These are phyloP conservation scores for Conus canariensis DNA, from an alignment of 2,888 invertebrate genomes.

Conservation along the genomic window DNA sequence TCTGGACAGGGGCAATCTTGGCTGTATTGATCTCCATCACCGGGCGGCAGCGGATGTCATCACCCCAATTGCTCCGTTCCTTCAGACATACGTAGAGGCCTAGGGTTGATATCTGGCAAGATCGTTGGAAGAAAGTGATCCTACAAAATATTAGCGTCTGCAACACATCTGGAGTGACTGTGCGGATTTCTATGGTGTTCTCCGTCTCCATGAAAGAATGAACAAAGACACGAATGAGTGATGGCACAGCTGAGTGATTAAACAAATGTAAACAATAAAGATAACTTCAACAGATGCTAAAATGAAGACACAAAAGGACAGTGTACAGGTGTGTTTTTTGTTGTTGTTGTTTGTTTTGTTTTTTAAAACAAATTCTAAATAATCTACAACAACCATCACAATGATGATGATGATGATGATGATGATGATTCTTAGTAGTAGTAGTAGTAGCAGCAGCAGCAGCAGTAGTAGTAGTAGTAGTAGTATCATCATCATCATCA, in stretches of 20 bases:
- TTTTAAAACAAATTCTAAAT: too few relatives aligned
- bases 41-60: neutral
- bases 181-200: neutral
- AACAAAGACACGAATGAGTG: neutral
- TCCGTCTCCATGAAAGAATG: neutral
- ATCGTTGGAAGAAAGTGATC: constrained; percentile 3
- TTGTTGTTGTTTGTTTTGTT: too few relatives aligned
- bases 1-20: neutral
- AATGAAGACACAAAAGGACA: too few relatives aligned
- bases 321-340: too few relatives aligned
- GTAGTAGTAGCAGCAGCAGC: too few relatives aligned
- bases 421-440: too few relatives aligned
- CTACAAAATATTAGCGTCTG: neutral
- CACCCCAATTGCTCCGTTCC: neutral
- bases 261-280: neutral
- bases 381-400: too few relatives aligned
- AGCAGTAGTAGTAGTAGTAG: too few relatives aligned
- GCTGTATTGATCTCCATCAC: neutral
- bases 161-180: neutral
- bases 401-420: too few relatives aligned
- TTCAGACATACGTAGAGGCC: neutral
- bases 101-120: neutral
- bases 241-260: neutral
- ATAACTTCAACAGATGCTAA: too few relatives aligned
- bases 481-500: too few relatives aligned